Evolutionary conservation across 2,113 vertebrate species (phyloP).

Genomic region (Lasiurus cinereus): DNA sequence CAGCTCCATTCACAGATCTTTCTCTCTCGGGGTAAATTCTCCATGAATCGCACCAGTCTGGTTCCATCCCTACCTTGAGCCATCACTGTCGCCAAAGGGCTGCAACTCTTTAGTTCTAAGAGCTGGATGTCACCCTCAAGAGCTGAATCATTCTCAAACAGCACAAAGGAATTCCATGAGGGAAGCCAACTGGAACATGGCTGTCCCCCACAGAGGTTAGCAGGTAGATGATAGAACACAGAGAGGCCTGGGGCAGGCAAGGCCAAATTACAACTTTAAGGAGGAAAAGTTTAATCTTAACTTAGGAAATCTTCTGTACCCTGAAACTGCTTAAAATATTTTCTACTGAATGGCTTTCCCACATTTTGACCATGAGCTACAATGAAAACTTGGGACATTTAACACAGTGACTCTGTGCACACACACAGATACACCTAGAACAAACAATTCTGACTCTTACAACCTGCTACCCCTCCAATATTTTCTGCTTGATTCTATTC

Average conservation of each 20-base stretch:
- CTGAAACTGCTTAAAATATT: background rate
- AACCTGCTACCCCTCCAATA: background rate
- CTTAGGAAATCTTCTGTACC: background rate
- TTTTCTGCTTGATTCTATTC: background rate
- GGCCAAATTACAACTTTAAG: background rate
- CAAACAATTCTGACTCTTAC: background rate
- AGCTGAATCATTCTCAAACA: background rate
- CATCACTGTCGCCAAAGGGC: background rate
- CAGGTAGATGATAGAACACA: background rate
- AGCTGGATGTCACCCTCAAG: background rate
- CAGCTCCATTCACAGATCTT: background rate
- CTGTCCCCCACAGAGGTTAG: background rate
- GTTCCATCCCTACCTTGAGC: too few species aligned
- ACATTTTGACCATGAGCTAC: background rate
- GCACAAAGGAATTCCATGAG: background rate
- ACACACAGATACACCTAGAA: background rate
- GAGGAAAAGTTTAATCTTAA: background rate
- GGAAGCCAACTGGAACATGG: rapidly evolving
- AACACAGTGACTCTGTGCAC: background rate
- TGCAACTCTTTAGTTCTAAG: background rate
- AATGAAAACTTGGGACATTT: background rate
- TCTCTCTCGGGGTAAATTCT: background rate
- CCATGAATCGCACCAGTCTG: background rate
- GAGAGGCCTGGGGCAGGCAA: background rate
- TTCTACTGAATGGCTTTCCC: background rate